Percentiles rank a stretch among this genome's conserved stretches.
phyloP scores from a whole-genome alignment of 2,888 invertebrate species.

The Andrena bucephala region DNA sequence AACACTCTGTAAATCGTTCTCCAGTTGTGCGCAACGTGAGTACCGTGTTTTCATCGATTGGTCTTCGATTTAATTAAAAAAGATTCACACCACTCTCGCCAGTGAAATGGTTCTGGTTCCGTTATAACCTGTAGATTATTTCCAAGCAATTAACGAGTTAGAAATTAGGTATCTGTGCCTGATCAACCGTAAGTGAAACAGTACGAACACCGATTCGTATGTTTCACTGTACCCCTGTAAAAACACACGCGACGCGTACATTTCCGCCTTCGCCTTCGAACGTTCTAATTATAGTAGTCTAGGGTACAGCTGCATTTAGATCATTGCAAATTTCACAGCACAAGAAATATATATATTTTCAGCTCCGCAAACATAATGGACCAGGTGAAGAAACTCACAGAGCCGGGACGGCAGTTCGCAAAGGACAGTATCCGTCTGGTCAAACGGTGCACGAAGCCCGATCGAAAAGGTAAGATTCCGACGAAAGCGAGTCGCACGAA shows the following conservation, averaged over 20 bases:
- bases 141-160: not conserved
- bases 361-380: slow-evolving; percentile 90
- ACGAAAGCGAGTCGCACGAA: not conserved
- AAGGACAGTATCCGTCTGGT: slow-evolving; percentile 99
- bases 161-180: not conserved
- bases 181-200: not conserved
- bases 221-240: not conserved
- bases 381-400: slow-evolving; percentile 97
- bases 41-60: slow-evolving; percentile 24
- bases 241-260: slow-evolving; percentile 21
- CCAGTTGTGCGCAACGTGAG: slow-evolving; percentile 64
- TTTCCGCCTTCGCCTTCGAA: not conserved
- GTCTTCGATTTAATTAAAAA: not conserved
- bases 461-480: slow-evolving; percentile 93
- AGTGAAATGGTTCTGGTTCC: not conserved
- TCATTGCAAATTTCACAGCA: not conserved
- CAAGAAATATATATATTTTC: slow-evolving; percentile 14
- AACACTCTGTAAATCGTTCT: slow-evolving; percentile 66
- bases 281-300: slow-evolving; percentile 22
- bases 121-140: slow-evolving; percentile 33
- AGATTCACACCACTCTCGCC: not conserved
- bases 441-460: slow-evolving; percentile 99
- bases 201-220: not conserved
- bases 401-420: slow-evolving; percentile 98
- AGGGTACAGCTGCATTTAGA: not conserved